phyloP scores from a whole-genome alignment of 2,113 vertebrate genomes.

The Leucosticte australis region DNA sequence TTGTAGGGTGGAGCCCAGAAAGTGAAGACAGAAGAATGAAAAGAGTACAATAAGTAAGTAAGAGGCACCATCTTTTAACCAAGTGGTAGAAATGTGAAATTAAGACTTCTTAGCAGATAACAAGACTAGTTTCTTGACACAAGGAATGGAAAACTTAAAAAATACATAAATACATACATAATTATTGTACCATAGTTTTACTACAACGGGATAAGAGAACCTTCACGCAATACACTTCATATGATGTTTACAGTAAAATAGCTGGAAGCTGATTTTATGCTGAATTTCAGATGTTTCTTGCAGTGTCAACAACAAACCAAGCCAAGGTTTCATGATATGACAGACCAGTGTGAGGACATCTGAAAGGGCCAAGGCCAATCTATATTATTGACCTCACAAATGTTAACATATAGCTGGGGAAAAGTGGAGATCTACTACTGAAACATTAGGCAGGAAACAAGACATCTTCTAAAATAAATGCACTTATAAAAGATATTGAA shows the following conservation, averaged over 20 bases:
- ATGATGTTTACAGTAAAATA: not conserved
- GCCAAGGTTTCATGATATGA: not conserved
- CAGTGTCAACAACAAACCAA: not conserved
- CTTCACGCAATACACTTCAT: not conserved
- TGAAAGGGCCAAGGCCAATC: not conserved
- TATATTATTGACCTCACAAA: not conserved
- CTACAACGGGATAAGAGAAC: not conserved
- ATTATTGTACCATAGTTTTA: not conserved
- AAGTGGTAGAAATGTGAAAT: not conserved
- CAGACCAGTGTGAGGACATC: not conserved
- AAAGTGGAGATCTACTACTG: not conserved
- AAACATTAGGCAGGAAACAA: not conserved
- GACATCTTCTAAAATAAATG: not conserved
- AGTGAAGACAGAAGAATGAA: not conserved
- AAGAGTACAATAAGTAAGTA: not conserved
- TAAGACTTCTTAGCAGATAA: not conserved
- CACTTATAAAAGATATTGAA: not conserved
- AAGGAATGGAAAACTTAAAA: not conserved
- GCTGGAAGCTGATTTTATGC: not conserved
- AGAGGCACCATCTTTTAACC: not conserved
- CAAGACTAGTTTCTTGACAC: not conserved
- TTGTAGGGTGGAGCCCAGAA: not conserved
- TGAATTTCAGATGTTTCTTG: not conserved
- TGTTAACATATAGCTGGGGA: not conserved
- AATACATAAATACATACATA: not conserved